Evolutionary conservation across 2,797 vertebrate species (phyloP).

Genomic region (Myotis vivesi): DNA sequence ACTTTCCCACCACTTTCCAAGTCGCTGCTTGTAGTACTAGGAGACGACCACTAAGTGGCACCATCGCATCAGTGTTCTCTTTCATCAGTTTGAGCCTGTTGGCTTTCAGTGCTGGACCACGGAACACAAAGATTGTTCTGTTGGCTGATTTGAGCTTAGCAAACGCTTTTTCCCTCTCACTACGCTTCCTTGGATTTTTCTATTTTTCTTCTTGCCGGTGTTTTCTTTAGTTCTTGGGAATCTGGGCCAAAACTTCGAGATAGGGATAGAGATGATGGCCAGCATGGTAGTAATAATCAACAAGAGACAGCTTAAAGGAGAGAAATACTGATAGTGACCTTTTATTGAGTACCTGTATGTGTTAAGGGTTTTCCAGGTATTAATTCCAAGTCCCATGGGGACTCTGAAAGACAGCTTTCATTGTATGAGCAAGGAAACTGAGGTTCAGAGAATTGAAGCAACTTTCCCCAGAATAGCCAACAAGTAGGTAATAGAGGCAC

Average conservation of each 20-base stretch:
- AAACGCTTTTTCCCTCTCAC: background rate
- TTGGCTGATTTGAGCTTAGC: background rate
- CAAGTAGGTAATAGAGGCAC: background rate
- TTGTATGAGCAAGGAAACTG: background rate
- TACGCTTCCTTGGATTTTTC: background rate
- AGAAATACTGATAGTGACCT: background rate
- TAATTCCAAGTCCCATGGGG: background rate
- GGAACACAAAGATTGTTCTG: background rate
- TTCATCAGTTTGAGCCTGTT: accelerated
- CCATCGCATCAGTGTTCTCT: background rate
- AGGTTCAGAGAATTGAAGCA: background rate
- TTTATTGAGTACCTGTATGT: background rate
- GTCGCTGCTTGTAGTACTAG: background rate
- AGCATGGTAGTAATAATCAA: background rate
- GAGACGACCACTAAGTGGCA: background rate
- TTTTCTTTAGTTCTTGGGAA: background rate
- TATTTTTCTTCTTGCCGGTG: background rate
- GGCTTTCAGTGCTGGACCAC: background rate
- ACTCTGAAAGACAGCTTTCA: background rate
- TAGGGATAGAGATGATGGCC: background rate
- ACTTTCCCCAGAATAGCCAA: background rate
- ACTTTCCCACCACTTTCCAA: accelerated
- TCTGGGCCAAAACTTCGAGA: background rate
- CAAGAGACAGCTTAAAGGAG: background rate
- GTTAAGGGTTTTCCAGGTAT: background rate